Evolutionary conservation across 2,113 vertebrate genomes (phyloP).

Genomic region (Orthochromis indermauri): DNA sequence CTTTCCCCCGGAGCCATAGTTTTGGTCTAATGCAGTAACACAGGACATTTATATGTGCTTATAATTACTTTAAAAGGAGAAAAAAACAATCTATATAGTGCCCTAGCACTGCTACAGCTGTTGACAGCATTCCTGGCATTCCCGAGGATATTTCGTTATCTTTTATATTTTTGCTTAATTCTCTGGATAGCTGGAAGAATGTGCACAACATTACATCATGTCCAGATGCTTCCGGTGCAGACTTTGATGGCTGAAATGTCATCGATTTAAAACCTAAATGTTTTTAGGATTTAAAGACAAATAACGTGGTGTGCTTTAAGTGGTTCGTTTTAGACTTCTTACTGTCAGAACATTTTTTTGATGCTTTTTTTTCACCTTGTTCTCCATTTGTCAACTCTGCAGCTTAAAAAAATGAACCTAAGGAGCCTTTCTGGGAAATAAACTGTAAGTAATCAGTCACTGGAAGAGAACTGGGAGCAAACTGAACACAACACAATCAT

Average conservation of each 20-base stretch:
- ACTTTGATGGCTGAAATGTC: not conserved
- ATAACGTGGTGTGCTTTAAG: not conserved
- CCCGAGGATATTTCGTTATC: not conserved
- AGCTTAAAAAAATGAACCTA: not conserved
- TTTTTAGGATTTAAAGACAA: not conserved
- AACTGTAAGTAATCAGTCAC: not conserved
- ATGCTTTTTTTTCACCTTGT: not conserved
- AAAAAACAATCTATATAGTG: not conserved
- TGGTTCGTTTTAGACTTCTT: fast-evolving
- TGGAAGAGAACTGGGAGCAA: not conserved
- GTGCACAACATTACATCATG: not conserved
- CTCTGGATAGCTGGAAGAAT: not conserved
- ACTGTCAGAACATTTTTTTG: fast-evolving
- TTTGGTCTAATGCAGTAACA: not conserved
- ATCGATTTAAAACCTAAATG: not conserved
- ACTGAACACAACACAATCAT: not conserved
- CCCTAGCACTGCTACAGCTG: not conserved
- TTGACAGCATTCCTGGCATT: not conserved
- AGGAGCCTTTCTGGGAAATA: not conserved
- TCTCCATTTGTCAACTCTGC: not conserved
- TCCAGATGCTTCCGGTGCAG: not conserved
- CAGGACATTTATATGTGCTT: not conserved
- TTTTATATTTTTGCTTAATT: not conserved
- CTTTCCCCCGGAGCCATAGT: not conserved
- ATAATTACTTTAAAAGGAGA: slow-evolving; percentile 5